Base-by-base conservation (phyloP, 2,113 vertebrate species). In the Corythornis vintsioides region DNA sequence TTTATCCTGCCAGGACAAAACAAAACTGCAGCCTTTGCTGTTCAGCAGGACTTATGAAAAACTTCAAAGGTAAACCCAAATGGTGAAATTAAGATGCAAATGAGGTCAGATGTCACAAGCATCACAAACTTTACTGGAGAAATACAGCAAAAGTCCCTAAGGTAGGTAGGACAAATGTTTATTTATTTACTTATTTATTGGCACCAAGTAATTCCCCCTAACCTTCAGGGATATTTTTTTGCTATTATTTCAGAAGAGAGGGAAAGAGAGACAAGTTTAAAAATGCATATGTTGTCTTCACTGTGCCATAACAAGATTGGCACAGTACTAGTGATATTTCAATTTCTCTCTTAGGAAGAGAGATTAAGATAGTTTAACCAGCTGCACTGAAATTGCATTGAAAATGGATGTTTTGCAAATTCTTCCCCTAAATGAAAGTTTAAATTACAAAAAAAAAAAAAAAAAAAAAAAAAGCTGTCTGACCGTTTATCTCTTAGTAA, bases 371-470 rank as follows among this genome's bases (percentile, higher is more conserved):
- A 95, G 73, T 83, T 92, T 81, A 97, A 90, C 88, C 97, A 98
- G 97, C 97, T 98, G 97, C 83, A 96, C 80, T 93, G 84, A 94
- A 97, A 98, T 97, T 96, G 82, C 94, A 95, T 69, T 92, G 90
- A 96, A 97, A 98, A 97, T 95, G 83, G 95, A 96, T 96, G 92
- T 92, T 97, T 96, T 80, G 86, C 75, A 94, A 97, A 96, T 97
- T 96, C 77, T 96, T 82, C 47, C 79, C 45, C 82, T 93, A 96
- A 97, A 98, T 97, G 95, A 96, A 97, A 97, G 96, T 97, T 97
- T 97, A 96, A 97, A 97, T 98, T 96, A 91, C 84, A 97, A 97
- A 96, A 97, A 55, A 48, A 47, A 47, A 50, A 50, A 50, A 50
- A 50, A 50, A 38, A 38, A 38, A 38, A 10, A 4, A 38, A 38